phyloP scores from a whole-genome alignment of 2,888 invertebrate species.

The Melanophora roralis region DNA sequence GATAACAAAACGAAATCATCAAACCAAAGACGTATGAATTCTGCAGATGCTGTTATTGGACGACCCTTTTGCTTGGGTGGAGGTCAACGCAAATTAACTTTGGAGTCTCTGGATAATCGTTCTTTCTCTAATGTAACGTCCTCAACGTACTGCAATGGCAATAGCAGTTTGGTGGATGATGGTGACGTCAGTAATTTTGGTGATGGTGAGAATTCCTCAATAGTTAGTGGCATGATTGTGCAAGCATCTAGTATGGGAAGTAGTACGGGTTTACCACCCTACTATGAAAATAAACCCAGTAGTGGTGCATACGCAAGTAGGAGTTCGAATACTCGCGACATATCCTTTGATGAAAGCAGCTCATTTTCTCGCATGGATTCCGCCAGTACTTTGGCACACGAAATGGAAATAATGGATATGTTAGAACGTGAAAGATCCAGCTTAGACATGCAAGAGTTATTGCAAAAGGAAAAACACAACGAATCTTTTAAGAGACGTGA shows the following conservation, averaged over 20 bases:
- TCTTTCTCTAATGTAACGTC: conserved; percentile 75
- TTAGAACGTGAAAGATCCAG: conserved; percentile 76
- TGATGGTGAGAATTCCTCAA: conserved; percentile 75
- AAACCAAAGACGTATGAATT: conserved; percentile 35
- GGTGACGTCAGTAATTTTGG: conserved; percentile 74
- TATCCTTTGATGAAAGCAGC: conserved; percentile 74
- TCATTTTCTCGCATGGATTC: conserved; percentile 70
- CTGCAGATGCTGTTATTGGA: conserved; percentile 11
- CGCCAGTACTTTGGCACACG: conserved; percentile 75
- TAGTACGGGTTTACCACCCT: conserved; percentile 59
- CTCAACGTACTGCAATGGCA: conserved; percentile 74
- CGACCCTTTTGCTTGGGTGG: conserved; percentile 15
- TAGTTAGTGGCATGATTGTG: conserved; percentile 75
- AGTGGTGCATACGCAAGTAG: conserved; percentile 52
- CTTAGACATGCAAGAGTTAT: conserved; percentile 76
- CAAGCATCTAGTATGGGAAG: conserved; percentile 64
- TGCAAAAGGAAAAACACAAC: conserved; percentile 72
- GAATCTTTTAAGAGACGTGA: conserved; percentile 70
- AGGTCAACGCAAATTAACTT: conserved; percentile 65
- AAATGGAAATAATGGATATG: conserved; percentile 76
- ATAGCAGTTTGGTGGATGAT: conserved; percentile 68
- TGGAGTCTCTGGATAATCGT: conserved; percentile 72
- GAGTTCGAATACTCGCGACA: conserved; percentile 69
- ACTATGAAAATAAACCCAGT: conserved; percentile 68
- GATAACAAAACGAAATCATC: conserved; percentile 67